Evolutionary conservation across 2,888 invertebrate species (phyloP), one percentile per base, ranked within the genome.

Genomic region (Anodontia alba): DNA sequence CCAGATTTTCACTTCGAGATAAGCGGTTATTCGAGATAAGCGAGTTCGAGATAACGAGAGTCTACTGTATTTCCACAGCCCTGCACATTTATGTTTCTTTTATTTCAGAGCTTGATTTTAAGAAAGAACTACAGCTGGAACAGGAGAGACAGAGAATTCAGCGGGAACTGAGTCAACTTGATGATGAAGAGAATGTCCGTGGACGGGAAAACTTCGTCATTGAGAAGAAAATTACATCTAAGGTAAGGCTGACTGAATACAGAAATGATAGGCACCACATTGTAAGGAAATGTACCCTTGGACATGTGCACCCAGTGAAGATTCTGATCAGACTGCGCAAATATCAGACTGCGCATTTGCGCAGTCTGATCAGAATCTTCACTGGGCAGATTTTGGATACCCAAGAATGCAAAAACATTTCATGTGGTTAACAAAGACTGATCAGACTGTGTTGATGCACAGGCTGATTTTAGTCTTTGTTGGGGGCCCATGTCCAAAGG

Each of bases 51-150:
- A n/a, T n/a, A n/a, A n/a, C n/a, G n/a, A n/a, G n/a, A n/a, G n/a
- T n/a, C n/a, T n/a, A n/a, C n/a, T n/a, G n/a, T n/a, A n/a, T n/a
- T n/a, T n/a, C n/a, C n/a, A n/a, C n/a, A n/a, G n/a, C n/a, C n/a
- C n/a, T n/a, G n/a, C n/a, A n/a, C n/a, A n/a, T n/a, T n/a, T n/a
- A n/a, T n/a, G n/a, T n/a, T n/a, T n/a, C n/a, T 20, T 20, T 46
- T 46, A 2, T 69, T 80, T 36, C 80, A 90, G 91, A 87, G 20
- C 78, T 91, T 49, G 92, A 91, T 77, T 89, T 83, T 80, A 90
- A 91, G 84, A 89, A 90, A 67, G 89, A 92, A 57, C 79, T 91
- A 23, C 90, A 91, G 71, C 76, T 92, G 15, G 91, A 92, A 74
- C 86, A 90, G 81, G 80, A 91, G 54, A 74, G 91, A 23, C 91